phyloP scores from a whole-genome alignment of 2,888 invertebrate genomes.

The Neria commutata region DNA sequence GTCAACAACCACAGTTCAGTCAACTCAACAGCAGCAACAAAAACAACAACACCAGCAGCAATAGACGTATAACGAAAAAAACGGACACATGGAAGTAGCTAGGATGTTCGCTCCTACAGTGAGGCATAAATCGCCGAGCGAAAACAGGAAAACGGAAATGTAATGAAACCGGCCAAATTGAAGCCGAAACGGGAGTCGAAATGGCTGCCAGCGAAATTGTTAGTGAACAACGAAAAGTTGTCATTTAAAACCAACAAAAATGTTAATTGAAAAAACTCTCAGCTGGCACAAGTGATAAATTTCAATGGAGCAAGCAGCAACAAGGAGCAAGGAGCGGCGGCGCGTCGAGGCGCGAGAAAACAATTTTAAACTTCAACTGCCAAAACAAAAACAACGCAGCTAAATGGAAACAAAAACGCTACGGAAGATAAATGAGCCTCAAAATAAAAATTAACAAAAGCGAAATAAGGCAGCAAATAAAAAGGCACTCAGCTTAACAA shows the following conservation, averaged over 20 bases:
- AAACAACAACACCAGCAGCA: too few species aligned
- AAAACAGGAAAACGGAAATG: background rate
- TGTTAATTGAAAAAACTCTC: conserved; percentile 30
- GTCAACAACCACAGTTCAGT: too few species aligned
- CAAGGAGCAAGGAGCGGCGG: conserved; percentile 6
- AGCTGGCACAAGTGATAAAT: conserved; percentile 8
- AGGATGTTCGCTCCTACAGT: too few species aligned
- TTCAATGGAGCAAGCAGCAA: background rate
- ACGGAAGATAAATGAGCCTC: conserved; percentile 34
- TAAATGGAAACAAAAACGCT: too few species aligned
- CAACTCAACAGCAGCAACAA: too few species aligned
- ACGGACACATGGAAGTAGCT: too few species aligned
- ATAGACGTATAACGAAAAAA: too few species aligned
- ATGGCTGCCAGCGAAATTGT: background rate
- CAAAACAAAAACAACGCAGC: background rate
- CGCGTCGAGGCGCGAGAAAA: conserved; percentile 40
- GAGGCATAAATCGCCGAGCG: too few species aligned
- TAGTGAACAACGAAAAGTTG: conserved; percentile 11
- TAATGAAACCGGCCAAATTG: background rate
- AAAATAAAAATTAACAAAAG: conserved; percentile 23
- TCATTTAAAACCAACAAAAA: conserved; percentile 24
- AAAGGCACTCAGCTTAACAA: background rate
- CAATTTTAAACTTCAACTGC: conserved; percentile 44
- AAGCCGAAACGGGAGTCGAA: background rate
- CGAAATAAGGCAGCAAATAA: conserved; percentile 7